Conservation (phyloP, 2,113 vertebrate genomes). For the Pyrgilauda ruficollis region DNA sequence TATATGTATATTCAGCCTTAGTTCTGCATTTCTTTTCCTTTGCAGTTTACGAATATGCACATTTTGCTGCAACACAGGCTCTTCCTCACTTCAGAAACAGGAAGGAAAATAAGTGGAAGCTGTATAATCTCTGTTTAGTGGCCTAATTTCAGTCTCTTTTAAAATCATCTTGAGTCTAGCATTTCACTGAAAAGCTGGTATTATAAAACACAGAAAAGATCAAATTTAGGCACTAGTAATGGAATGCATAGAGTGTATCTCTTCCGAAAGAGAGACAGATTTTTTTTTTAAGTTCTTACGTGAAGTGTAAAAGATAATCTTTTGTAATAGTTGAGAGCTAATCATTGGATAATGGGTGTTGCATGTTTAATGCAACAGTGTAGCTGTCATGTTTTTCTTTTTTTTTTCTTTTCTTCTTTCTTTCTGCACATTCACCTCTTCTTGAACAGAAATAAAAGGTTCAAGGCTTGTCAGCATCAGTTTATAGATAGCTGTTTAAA, state of each 20-base stretch:
- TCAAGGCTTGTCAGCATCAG: conserved; percentile 81
- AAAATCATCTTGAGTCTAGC: neutral
- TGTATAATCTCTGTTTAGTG: neutral
- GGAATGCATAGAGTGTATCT: neutral
- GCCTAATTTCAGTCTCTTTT: neutral
- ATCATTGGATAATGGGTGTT: conserved; percentile 49
- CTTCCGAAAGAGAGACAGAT: neutral
- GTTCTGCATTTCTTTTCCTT: neutral
- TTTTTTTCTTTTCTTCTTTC: neutral
- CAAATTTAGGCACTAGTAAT: neutral
- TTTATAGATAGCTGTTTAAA: conserved; percentile 86
- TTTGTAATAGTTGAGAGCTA: conserved; percentile 52
- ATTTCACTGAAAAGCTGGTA: neutral
- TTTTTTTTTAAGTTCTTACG: neutral
- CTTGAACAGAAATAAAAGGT: conserved; percentile 81
- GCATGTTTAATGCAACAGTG: conserved; percentile 67
- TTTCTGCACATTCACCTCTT: conserved; percentile 61
- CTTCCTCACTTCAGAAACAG: neutral
- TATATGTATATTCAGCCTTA: neutral
- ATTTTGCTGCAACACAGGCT: neutral
- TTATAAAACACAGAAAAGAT: neutral
- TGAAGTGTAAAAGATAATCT: conserved; percentile 28
- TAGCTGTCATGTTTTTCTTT: conserved; percentile 10
- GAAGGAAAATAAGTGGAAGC: neutral
- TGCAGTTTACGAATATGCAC: neutral